Evolutionary conservation across 2,797 vertebrate species (phyloP).

Genomic region (Amazona finschi): DNA sequence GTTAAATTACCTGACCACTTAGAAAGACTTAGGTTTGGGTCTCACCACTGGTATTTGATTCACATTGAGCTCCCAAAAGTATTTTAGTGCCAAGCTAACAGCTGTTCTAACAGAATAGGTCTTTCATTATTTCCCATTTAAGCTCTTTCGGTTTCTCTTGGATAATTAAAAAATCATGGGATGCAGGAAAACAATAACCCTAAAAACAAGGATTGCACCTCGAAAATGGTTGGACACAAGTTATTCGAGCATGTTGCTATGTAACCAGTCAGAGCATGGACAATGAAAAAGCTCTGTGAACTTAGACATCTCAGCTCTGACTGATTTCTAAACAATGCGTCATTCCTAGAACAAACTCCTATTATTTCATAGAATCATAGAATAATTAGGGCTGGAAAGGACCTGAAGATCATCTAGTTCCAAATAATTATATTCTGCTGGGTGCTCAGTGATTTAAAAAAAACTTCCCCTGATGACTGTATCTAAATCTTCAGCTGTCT

Average conservation of each 20-base stretch:
- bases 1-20: not conserved
- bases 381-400: too few relatives aligned
- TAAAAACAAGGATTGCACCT: not conserved
- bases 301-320: not conserved
- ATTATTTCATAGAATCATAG: not conserved
- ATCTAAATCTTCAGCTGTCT: not conserved
- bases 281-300: not conserved
- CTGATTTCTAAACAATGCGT: not conserved
- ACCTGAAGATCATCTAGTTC: too few relatives aligned
- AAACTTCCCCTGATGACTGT: not conserved
- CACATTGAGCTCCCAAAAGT: not conserved
- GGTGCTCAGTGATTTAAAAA: not conserved
- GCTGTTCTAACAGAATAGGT: not conserved
- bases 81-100: not conserved
- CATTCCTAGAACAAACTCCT: not conserved
- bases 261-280: not conserved
- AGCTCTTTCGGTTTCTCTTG: not conserved
- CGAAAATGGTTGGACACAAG: not conserved
- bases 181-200: not conserved
- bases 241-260: not conserved
- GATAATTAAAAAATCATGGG: not conserved
- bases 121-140: not conserved
- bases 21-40: not conserved
- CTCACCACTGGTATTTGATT: not conserved
- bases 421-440: not conserved